Conservation (phyloP, 2,113 vertebrate species). For the Chlorodrepanis virens region DNA sequence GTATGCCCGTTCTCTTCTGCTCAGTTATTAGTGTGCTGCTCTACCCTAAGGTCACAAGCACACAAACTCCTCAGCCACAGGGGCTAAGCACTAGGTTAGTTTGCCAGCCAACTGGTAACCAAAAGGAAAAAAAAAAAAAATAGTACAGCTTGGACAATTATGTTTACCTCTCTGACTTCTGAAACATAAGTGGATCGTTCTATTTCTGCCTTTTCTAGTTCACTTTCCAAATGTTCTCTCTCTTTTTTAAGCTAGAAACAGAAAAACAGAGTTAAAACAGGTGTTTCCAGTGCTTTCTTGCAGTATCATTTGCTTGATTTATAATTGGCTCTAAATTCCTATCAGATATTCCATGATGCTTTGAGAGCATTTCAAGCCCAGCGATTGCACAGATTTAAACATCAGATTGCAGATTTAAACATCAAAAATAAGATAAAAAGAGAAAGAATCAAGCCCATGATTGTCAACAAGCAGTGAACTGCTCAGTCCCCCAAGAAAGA, state of each 20-base stretch:
- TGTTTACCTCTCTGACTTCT: constrained; percentile 92
- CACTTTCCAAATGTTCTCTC: constrained; percentile 89
- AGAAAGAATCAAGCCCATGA: background rate
- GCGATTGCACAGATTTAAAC: background rate
- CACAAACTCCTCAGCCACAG: constrained; percentile 26
- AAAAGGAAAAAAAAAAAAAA: background rate
- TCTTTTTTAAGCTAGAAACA: constrained; percentile 85
- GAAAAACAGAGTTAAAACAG: constrained; percentile 42
- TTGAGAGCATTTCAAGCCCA: background rate
- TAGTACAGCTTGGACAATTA: background rate
- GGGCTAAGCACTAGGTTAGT: constrained; percentile 41
- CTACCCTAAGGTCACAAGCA: constrained; percentile 54
- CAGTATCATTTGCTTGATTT: background rate
- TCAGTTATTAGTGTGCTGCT: constrained; percentile 44
- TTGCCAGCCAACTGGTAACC: constrained; percentile 41
- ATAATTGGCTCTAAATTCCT: background rate
- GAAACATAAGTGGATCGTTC: constrained; percentile 93
- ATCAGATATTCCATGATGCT: background rate
- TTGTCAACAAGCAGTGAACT: background rate
- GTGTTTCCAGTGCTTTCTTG: background rate
- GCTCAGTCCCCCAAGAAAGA: background rate
- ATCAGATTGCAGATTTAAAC: background rate
- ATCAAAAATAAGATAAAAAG: background rate
- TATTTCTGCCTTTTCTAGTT: constrained; percentile 90
- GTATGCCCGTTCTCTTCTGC: constrained; percentile 52